These are phyloP conservation scores for Neocrepidodera transversa DNA, from an alignment of 2,888 invertebrate species.

Conservation along the genomic window DNA sequence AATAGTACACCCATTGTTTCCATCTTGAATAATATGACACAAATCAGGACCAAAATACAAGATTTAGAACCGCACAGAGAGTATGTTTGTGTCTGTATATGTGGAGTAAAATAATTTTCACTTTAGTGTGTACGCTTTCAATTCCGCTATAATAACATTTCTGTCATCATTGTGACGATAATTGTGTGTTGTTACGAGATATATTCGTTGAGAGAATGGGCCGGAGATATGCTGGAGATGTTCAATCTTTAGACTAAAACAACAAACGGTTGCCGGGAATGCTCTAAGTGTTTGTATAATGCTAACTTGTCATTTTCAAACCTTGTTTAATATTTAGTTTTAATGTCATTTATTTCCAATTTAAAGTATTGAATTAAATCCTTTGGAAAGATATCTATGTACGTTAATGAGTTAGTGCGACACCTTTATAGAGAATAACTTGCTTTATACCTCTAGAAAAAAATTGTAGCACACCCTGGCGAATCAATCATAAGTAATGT, in stretches of 20 bases:
- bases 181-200: slow-evolving; percentile 58
- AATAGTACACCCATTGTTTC: slow-evolving; percentile 25
- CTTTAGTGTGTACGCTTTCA: slow-evolving; percentile 49
- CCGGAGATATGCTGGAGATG: slow-evolving; percentile 45
- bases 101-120: slow-evolving; percentile 48
- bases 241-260: slow-evolving; percentile 44
- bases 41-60: slow-evolving; percentile 49
- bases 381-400: no score
- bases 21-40: slow-evolving; percentile 46
- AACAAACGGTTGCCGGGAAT: slow-evolving; percentile 50
- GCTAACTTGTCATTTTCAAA: slow-evolving; percentile 55
- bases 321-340: slow-evolving; percentile 14
- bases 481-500: slow-evolving; percentile 62
- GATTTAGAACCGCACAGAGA: slow-evolving; percentile 51
- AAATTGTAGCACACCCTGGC: slow-evolving; percentile 45
- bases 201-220: slow-evolving; percentile 57
- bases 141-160: slow-evolving; percentile 56
- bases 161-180: slow-evolving; percentile 56
- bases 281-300: slow-evolving; percentile 46
- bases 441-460: slow-evolving; percentile 45
- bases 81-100: no score
- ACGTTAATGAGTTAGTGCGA: no score
- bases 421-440: slow-evolving; percentile 41
- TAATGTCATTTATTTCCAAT: no score
- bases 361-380: no score